These are phyloP conservation scores for Endotricha flammealis DNA, from an alignment of 2,888 invertebrate species.

Conservation along the genomic window DNA sequence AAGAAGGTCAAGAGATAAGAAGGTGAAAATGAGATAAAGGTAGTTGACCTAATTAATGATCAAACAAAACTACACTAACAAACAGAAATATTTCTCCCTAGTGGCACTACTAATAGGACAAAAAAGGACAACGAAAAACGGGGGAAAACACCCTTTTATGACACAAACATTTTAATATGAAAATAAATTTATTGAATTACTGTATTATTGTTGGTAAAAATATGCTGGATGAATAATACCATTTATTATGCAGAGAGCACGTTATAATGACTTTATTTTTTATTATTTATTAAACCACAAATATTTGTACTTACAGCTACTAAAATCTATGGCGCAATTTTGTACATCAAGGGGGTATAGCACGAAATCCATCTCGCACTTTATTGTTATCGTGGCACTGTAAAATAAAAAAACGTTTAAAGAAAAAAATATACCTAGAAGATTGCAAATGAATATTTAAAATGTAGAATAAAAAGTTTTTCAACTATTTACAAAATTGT, in stretches of 20 bases:
- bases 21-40: no score
- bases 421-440: not conserved
- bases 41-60: no score
- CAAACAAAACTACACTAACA: no score
- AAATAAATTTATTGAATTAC: no score
- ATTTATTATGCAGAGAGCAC: no score
- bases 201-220: no score
- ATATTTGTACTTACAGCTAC: constrained; percentile 77
- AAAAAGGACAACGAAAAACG: no score
- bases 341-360: constrained; percentile 81
- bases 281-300: not conserved
- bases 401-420: constrained; percentile 21
- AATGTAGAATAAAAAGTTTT: not conserved
- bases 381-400: constrained; percentile 81
- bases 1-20: no score
- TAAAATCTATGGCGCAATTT: constrained; percentile 81
- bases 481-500: not conserved
- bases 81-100: no score
- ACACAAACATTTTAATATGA: no score
- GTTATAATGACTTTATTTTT: not conserved
- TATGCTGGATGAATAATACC: not conserved
- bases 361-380: constrained; percentile 82
- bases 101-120: no score
- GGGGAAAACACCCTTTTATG: no score
- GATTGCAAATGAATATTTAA: constrained; percentile 8